phyloP scores from a whole-genome alignment of 1,140 invertebrate species.

The Calliopsis andreniformis region DNA sequence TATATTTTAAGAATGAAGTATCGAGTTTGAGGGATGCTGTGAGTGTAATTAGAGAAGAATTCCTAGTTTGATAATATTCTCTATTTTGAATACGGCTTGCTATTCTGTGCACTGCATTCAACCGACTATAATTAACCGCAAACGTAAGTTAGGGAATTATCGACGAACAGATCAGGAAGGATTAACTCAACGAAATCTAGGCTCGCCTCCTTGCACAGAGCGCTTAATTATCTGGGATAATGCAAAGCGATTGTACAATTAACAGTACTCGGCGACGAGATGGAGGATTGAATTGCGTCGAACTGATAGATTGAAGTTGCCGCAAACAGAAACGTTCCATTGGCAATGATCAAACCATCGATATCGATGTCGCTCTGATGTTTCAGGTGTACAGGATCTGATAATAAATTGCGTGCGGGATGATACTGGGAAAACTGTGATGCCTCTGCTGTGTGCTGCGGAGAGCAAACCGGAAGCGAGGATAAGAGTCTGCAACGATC shows the following conservation, averaged over 20 bases:
- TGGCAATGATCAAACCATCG: not conserved
- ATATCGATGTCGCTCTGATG: not conserved
- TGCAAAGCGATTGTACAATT: slow-evolving; percentile 55
- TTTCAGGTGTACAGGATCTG: slow-evolving; percentile 89
- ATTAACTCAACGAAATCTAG: slow-evolving; percentile 52
- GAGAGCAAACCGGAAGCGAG: slow-evolving; percentile 93
- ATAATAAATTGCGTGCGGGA: slow-evolving; percentile 95
- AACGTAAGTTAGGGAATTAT: slow-evolving; percentile 48
- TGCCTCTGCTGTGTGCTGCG: slow-evolving; percentile 90
- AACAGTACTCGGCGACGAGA: slow-evolving; percentile 33
- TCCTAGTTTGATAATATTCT: no score
- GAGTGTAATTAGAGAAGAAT: no score
- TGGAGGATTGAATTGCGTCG: slow-evolving; percentile 39
- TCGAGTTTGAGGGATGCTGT: no score
- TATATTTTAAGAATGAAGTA: no score
- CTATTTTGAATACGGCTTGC: no score
- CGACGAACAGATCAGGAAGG: slow-evolving; percentile 33
- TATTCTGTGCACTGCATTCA: slow-evolving; percentile 19
- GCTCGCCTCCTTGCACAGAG: slow-evolving; percentile 15
- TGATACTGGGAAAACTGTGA: slow-evolving; percentile 91
- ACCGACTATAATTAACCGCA: not conserved
- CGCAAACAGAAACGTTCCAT: not conserved
- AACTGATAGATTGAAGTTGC: slow-evolving; percentile 42
- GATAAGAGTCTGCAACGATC: slow-evolving; percentile 95
- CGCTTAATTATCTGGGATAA: slow-evolving; percentile 53